Base-by-base conservation (phyloP, 2,797 vertebrate genomes). In the Hydrocynus forskahlii region DNA sequence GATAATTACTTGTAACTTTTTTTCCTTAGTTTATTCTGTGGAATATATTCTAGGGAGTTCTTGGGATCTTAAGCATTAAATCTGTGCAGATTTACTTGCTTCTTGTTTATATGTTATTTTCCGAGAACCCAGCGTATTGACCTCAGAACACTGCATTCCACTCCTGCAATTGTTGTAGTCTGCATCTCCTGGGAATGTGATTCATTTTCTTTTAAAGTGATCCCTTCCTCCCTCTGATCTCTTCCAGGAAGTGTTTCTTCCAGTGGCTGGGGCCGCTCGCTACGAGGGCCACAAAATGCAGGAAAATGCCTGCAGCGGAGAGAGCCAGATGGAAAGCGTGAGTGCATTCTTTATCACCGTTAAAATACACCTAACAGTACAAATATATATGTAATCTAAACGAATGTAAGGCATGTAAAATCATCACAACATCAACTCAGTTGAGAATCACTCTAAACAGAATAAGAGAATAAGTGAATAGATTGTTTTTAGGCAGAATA, bases 271-370 rank as follows among this genome's bases (percentile, higher is more conserved):
- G 68, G 81, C 45, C n/a, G 50, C 75, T 63, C 43, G 19, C 45
- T 67, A 63, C 43, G 13, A 81, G 40, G 76, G 75, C 59, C 75
- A 69, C 80, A 84, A 73, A 25, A 88, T 87, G 87, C 87, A 87
- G 74, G 86, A 87, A 43, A 85, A 87, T 83, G 78, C 82, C 70
- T 83, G 79, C 68, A 79, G 82, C 3, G 79, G 76, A 43, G 85
- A 80, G 72, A 84, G 57, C 78, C 85, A 86, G 16, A 78, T 83
- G 80, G 87, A 87, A 43, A 88, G 74, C 14, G 87, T 88, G 74
- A 88, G 87, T 88, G 19, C 54, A 14, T 67, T 78, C 62, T 35
- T 14, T n/a, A 9, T 8, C 19, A 17, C 10, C 43, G 21, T 21
- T 54, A 38, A 54, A 16, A 25, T 43, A 63, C 55, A 67, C 45